Evolutionary conservation across 2,113 vertebrate genomes (phyloP).

Genomic region (Anoura caudifer): DNA sequence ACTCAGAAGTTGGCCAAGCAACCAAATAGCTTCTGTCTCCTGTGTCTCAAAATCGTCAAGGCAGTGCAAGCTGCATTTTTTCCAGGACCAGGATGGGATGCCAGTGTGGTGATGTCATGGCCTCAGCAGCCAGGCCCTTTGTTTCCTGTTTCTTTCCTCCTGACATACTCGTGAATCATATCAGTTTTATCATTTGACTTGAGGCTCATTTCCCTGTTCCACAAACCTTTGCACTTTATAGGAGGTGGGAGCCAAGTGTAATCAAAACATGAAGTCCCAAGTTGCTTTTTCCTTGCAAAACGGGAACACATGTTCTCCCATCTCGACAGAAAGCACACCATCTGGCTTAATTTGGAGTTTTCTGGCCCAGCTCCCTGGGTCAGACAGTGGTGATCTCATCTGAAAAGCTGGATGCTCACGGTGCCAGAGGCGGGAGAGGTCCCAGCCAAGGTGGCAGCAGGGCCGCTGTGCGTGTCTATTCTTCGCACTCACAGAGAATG

Average conservation of each 20-base stretch:
- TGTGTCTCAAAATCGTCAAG: background rate
- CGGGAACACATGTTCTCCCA: background rate
- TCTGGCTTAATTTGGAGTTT: conserved; percentile 26
- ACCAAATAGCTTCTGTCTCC: conserved; percentile 43
- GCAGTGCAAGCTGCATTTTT: conserved; percentile 22
- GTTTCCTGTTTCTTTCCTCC: conserved; percentile 57
- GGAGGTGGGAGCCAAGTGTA: conserved; percentile 23
- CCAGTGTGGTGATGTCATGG: conserved; percentile 59
- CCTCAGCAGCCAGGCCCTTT: background rate
- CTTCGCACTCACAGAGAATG: too few species aligned
- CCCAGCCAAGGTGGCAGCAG: background rate
- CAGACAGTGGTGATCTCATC: conserved; percentile 31
- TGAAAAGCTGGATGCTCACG: background rate
- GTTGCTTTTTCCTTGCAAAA: background rate
- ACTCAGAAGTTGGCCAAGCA: background rate
- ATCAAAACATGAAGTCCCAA: conserved; percentile 33
- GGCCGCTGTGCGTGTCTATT: background rate
- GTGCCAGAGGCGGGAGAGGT: fast-evolving
- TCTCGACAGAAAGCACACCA: background rate
- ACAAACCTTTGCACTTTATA: background rate
- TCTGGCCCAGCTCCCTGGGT: background rate
- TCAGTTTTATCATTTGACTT: conserved; percentile 4
- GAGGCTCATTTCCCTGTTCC: conserved; percentile 53
- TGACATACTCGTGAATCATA: conserved; percentile 47
- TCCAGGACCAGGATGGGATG: background rate